Evolutionary conservation across 2,113 vertebrate genomes (phyloP), one percentile per base, ranked within the genome.

Genomic region (Colossoma macropomum): DNA sequence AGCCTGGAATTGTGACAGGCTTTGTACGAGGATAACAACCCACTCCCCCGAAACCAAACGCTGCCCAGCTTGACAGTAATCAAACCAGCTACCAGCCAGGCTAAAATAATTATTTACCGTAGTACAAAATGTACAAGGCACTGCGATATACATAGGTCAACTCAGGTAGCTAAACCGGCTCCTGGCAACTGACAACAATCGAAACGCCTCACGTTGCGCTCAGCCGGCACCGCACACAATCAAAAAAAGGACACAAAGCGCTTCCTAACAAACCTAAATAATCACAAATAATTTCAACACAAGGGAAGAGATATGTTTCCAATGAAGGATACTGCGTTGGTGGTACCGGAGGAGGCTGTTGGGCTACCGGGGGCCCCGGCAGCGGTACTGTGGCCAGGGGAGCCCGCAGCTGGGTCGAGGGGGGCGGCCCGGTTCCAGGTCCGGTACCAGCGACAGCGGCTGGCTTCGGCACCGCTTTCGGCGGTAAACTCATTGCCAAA

Each of bases 401-500:
- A 91, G 92, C 81, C 91, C 94, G 94, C 91, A 94, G 93, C 84
- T 94, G 93, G 89, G 85, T 92, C 84, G 94, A 89, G 87, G 92
- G 90, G 90, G 91, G 93, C 89, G 90, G 92, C 90, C 95, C 96
- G 92, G 93, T 91, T 94, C 94, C 96, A 92, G 96, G 93, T 95
- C 95, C 96, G 92, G 93, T 91, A 94, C 94, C 96, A 92, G 96
- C 93, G 92, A 94, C 91, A 93, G 95, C 93, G 93, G 95, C 93
- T 94, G 95, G 91, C 94, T 97, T 97, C 87, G 95, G 92, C 92
- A 96, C 95, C 94, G 95, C 94, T 96, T 97, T 97, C 95, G 95
- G 94, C 95, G 96, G 96, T 92, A 97, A 95, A 96, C 96, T 97
- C 96, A 97, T 97, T 88, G 96, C 95, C 59, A 95, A 94, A 93